Evolutionary conservation across 1,140 invertebrate genomes (phyloP).

Genomic region (Scaptomyza montana): DNA sequence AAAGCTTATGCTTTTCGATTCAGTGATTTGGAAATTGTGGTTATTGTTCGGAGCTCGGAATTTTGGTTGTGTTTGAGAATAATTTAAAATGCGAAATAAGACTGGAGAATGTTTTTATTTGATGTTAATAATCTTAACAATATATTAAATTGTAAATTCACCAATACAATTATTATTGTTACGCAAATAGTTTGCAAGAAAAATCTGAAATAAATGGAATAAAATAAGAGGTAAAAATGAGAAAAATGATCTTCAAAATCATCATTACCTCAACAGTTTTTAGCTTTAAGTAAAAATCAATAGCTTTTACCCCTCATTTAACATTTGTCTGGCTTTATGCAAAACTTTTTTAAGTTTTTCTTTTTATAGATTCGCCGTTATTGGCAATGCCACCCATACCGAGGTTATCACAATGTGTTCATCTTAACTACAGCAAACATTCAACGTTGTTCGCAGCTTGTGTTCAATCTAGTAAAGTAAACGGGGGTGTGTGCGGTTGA

Average conservation of each 20-base stretch:
- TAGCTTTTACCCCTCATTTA: neutral
- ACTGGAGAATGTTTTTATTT: no score
- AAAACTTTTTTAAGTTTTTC: slow-evolving; percentile 6
- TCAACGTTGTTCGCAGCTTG: slow-evolving; percentile 32
- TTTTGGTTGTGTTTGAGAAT: neutral
- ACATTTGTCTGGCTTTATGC: neutral
- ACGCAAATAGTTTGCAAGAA: no score
- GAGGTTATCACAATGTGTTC: slow-evolving; percentile 43
- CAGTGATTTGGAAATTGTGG: slow-evolving; percentile 19
- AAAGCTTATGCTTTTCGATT: slow-evolving; percentile 2
- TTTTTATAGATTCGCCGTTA: neutral
- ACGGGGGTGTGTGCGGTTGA: neutral
- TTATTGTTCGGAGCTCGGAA: neutral
- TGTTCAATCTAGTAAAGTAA: slow-evolving; percentile 51
- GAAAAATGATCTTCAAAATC: no score
- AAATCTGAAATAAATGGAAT: no score
- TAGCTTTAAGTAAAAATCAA: neutral
- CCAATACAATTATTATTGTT: no score
- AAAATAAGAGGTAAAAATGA: no score
- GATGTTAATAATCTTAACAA: no score
- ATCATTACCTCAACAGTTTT: neutral
- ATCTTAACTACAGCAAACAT: slow-evolving; percentile 44
- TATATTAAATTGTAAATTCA: no score
- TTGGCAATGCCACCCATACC: slow-evolving; percentile 19
- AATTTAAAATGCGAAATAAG: no score